Evolutionary conservation across 2,113 vertebrate genomes (phyloP), one percentile per base, ranked within the genome.

Genomic region (Eublepharis macularius): DNA sequence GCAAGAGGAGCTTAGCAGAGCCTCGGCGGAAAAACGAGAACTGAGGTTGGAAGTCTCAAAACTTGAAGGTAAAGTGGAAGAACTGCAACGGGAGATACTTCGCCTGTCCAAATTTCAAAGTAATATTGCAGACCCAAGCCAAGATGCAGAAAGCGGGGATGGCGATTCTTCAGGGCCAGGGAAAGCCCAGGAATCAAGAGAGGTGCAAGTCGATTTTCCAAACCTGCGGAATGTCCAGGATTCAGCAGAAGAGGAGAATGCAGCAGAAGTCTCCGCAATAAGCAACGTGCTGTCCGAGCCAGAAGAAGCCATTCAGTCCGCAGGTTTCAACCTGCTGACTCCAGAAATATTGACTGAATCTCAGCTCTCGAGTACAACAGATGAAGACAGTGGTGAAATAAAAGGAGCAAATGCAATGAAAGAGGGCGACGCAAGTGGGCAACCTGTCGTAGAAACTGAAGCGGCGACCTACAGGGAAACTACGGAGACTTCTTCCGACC

Each of bases 161-260:
- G 76, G 90, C 8, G 77, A 95, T 0, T 93, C 94, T 26, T 84
- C 93, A 51, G 82, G 87, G 17, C 88, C 93, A 65, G 87, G 47
- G 1, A 32, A 32, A 14, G 19, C 89, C 60, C 90, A 47, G 0
- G 86, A 92, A 8, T 80, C 94, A 83, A 93, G 88, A 75, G 94
- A 95, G 0, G 95, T 95, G 0, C 92, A 72, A 1, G 91, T 93
- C 2, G 93, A 95, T 76, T 93, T 96, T 32, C 32, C 92, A 2
- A 93, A 49, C 63, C 92, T 96, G 80, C 95, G 96, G 90, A 93
- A 91, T 41, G 94, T 95, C 68, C 95, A 96, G 0, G 95, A 96
- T 68, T 93, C 84, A 21, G 93, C 94, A 0, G 94, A 94, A 86
- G 96, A 96, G 88, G 95, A 96, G 14, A 96, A 96, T 0, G 91